A percentile compares a stretch with the other conserved stretches of the same genome.
Conservation (phyloP, 1,140 invertebrate genomes). For the Tetramorium parvispinum region DNA sequence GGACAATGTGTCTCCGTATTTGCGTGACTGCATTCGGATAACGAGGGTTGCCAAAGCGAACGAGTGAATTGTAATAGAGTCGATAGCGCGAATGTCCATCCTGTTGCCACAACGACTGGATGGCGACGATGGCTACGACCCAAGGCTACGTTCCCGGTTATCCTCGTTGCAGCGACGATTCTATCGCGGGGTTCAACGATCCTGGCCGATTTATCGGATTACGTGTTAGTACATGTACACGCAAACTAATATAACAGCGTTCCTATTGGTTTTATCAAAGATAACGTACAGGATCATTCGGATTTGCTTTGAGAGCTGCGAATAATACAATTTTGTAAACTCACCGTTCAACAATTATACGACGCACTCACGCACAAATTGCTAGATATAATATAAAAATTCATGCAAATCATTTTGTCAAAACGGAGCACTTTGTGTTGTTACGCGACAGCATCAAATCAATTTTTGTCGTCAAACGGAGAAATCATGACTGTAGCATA, state of each 20-base stretch:
- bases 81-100: slow-evolving; percentile 60
- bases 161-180: slow-evolving; percentile 39
- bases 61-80: slow-evolving; percentile 63
- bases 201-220: slow-evolving; percentile 38
- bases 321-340: slow-evolving; percentile 3
- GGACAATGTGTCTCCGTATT: slow-evolving; percentile 65
- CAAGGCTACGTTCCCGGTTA: slow-evolving; percentile 42
- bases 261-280: background rate
- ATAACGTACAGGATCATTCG: background rate
- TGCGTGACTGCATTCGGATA: slow-evolving; percentile 62
- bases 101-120: slow-evolving; percentile 63
- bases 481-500: background rate
- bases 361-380: background rate
- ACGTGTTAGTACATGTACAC: background rate
- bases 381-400: background rate
- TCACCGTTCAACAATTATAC: background rate
- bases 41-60: slow-evolving; percentile 64
- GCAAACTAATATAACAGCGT: background rate
- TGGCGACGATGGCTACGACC: slow-evolving; percentile 51
- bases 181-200: slow-evolving; percentile 49
- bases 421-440: slow-evolving; percentile 26
- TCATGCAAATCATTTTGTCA: background rate
- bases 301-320: background rate
- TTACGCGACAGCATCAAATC: background rate
- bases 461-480: slow-evolving; percentile 14